A percentile compares a stretch with the other conserved stretches of the same genome.
These are phyloP conservation scores for Ophion obscuratus DNA, from an alignment of 2,888 invertebrate genomes.

Conservation along the genomic window DNA sequence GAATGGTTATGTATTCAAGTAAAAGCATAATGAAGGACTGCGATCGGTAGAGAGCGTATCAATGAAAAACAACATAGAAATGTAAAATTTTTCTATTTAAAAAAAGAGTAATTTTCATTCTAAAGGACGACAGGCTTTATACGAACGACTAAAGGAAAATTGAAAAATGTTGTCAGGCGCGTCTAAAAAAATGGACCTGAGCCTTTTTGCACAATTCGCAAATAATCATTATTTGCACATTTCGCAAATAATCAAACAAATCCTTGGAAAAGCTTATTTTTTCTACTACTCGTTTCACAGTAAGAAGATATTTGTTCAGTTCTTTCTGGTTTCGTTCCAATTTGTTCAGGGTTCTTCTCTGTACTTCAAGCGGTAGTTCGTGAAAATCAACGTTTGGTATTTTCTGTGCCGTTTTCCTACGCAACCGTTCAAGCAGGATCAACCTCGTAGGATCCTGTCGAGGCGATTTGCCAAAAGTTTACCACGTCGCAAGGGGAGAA, in stretches of 20 bases:
- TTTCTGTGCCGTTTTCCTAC: conserved; percentile 27
- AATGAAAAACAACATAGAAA: conserved; percentile 27
- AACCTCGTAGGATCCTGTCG: not conserved
- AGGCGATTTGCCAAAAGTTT: not conserved
- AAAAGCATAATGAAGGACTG: not conserved
- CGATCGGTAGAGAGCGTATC: conserved; percentile 28
- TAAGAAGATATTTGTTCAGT: too few species aligned
- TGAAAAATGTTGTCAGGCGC: too few species aligned
- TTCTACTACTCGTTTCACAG: too few species aligned
- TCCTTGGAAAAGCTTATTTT: too few species aligned
- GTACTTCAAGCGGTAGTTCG: too few species aligned
- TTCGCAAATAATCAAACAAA: too few species aligned
- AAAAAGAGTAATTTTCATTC: not conserved
- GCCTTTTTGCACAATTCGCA: too few species aligned
- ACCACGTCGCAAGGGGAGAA: not conserved
- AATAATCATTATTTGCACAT: too few species aligned
- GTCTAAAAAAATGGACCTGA: too few species aligned
- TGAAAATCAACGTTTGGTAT: not conserved
- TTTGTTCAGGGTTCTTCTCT: too few species aligned
- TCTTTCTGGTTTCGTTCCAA: too few species aligned
- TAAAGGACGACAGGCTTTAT: not conserved
- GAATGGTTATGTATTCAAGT: not conserved
- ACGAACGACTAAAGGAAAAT: not conserved
- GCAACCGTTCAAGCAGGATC: conserved; percentile 32
- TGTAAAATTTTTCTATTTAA: too few species aligned